A percentile compares a stretch with the other conserved stretches of the same genome.
Conservation (phyloP, 2,888 invertebrate genomes). For the Malthinus seriepunctatus region DNA sequence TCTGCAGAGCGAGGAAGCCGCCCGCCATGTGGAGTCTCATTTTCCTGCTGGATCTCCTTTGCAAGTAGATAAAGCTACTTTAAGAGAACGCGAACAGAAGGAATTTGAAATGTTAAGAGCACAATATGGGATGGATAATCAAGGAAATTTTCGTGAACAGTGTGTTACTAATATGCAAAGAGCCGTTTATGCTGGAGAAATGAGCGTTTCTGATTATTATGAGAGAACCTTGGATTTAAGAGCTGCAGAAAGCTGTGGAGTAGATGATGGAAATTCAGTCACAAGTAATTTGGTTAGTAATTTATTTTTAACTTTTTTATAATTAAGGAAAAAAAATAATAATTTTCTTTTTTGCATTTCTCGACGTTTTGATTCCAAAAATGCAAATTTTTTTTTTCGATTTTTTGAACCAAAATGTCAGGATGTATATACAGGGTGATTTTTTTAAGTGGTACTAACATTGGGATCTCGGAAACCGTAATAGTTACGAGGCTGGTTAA, state of each 20-base stretch:
- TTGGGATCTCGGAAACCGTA: too few species aligned
- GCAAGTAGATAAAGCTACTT: conserved; percentile 63
- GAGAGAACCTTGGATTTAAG: conserved; percentile 77
- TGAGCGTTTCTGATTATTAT: conserved; percentile 84
- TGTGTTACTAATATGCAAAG: conserved; percentile 78
- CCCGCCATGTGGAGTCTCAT: conserved; percentile 87
- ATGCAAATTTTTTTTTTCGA: too few species aligned
- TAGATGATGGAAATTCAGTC: conserved; percentile 81
- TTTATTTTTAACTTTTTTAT: neutral
- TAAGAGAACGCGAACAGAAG: conserved; percentile 73
- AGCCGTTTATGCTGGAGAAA: conserved; percentile 83
- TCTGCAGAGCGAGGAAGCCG: conserved; percentile 60
- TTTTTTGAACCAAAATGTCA: too few species aligned
- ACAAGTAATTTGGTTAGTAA: conserved; percentile 67
- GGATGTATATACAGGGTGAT: too few species aligned
- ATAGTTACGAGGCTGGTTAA: too few species aligned
- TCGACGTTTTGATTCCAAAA: too few species aligned
- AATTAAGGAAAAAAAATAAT: too few species aligned
- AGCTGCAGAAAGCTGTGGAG: conserved; percentile 75
- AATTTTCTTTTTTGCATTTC: too few species aligned
- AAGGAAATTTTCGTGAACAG: conserved; percentile 78
- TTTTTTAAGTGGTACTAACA: too few species aligned
- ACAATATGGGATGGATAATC: conserved; percentile 89
- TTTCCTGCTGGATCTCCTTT: conserved; percentile 64
- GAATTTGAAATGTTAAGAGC: conserved; percentile 81